Percentiles rank a stretch among this genome's conserved stretches.
Evolutionary conservation across 2,113 vertebrate genomes (phyloP).

Genomic region (Jacana jacana): DNA sequence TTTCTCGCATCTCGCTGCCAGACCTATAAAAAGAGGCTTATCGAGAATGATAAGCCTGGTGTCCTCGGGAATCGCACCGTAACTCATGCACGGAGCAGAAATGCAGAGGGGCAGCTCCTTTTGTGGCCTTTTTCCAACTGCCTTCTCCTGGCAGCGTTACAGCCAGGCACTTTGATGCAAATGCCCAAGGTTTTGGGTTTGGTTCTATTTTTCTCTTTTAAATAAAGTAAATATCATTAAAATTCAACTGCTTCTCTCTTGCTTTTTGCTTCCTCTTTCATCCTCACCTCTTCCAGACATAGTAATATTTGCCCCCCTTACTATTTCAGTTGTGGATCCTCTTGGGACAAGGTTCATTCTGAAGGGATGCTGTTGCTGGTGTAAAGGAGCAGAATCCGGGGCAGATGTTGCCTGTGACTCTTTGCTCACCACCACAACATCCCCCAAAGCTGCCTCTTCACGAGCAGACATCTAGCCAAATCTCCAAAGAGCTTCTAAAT

Average conservation of each 20-base stretch:
- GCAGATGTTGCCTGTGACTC: neutral
- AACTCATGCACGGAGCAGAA: neutral
- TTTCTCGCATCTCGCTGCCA: neutral
- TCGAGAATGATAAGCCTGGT: neutral
- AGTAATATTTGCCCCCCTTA: fast-evolving
- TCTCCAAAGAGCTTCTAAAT: neutral
- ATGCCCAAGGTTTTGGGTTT: neutral
- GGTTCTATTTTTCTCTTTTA: neutral
- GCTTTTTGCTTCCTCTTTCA: neutral
- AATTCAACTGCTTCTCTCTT: neutral
- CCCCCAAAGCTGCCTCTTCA: neutral
- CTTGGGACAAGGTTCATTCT: neutral
- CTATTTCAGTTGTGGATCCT: neutral
- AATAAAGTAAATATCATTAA: neutral
- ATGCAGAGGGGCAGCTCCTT: neutral
- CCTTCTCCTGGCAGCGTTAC: neutral
- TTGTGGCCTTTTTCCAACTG: neutral
- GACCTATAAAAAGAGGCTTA: neutral
- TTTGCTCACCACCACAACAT: neutral
- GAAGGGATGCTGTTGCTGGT: neutral
- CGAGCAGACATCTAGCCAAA: neutral
- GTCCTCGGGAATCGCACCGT: neutral
- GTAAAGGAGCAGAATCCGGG: neutral
- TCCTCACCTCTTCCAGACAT: neutral
- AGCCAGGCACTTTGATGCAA: neutral